These are phyloP conservation scores for Drosophila neotestacea DNA, from an alignment of 2,888 invertebrate genomes.

Conservation along the genomic window DNA sequence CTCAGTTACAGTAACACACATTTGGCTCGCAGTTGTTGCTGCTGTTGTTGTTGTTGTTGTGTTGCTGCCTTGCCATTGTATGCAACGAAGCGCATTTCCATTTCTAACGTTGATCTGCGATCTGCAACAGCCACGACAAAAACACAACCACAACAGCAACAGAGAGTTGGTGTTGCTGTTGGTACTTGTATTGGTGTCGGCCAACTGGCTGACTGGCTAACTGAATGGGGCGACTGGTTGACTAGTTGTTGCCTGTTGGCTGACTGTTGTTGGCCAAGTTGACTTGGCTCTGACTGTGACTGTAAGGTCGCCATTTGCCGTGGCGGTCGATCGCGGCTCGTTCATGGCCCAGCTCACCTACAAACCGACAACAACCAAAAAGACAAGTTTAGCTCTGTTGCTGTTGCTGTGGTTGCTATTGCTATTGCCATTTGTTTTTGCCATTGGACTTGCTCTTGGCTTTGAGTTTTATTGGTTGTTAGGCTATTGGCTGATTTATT, in stretches of 20 bases:
- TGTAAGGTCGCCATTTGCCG: constrained; percentile 71
- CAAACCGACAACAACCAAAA: constrained; percentile 75
- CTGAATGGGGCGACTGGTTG: constrained; percentile 43
- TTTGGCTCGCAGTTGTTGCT: constrained; percentile 52
- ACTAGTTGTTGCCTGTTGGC: constrained; percentile 33
- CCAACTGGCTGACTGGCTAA: constrained; percentile 39
- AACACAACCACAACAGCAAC: constrained; percentile 20
- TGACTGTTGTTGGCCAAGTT: constrained; percentile 31
- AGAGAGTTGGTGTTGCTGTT: constrained; percentile 22
- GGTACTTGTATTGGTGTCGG: constrained; percentile 28
- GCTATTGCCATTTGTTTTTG: constrained; percentile 46
- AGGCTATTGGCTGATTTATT: constrained; percentile 79
- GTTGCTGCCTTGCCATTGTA: constrained; percentile 64
- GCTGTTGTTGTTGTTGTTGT: constrained; percentile 30
- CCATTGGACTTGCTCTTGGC: constrained; percentile 81
- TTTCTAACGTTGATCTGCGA: constrained; percentile 81
- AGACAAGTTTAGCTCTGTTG: constrained; percentile 58
- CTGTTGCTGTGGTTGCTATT: constrained; percentile 19
- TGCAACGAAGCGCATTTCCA: constrained; percentile 82
- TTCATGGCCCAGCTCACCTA: constrained; percentile 83
- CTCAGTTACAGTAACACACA: constrained; percentile 84
- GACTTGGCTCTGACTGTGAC: constrained; percentile 36
- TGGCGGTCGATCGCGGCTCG: constrained; percentile 61
- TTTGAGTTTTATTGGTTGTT: constrained; percentile 74
- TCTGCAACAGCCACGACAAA: constrained; percentile 67